phyloP scores from a whole-genome alignment of 2,797 vertebrate species.

The Staurois parvus region DNA sequence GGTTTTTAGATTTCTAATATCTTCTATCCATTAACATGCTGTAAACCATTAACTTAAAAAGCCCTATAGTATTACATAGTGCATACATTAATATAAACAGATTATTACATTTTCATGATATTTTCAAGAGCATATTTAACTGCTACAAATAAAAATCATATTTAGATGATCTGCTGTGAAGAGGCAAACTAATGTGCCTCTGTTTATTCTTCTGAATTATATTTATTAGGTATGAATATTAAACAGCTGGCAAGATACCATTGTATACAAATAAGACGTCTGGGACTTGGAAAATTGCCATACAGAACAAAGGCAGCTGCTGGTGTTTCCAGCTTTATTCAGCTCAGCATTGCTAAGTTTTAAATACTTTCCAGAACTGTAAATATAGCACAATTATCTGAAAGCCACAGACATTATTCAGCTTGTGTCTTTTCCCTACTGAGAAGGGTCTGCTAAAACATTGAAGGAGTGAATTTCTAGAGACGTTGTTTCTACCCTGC shows the following conservation, averaged over 20 bases:
- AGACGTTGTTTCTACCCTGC: too few relatives aligned
- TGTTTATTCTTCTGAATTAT: slow-evolving; percentile 77
- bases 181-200: slow-evolving; percentile 73
- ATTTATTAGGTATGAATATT: slow-evolving; percentile 86
- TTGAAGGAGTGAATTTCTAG: too few relatives aligned
- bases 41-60: too few relatives aligned
- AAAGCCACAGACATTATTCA: slow-evolving; percentile 4
- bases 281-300: slow-evolving; percentile 79
- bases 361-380: slow-evolving; percentile 66
- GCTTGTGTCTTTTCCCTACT: too few relatives aligned
- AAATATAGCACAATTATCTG: slow-evolving; percentile 58
- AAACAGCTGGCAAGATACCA: slow-evolving; percentile 83
- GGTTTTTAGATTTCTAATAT: too few relatives aligned
- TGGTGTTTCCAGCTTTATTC: slow-evolving; percentile 76
- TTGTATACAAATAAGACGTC: slow-evolving; percentile 82
- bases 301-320: slow-evolving; percentile 76
- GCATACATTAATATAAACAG: not conserved
- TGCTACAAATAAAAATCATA: slow-evolving; percentile 60
- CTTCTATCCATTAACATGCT: too few relatives aligned
- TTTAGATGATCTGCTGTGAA: slow-evolving; percentile 69
- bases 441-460: too few relatives aligned
- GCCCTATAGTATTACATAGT: not conserved
- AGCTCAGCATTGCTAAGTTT: slow-evolving; percentile 67
- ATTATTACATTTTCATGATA: not conserved
- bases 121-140: not conserved